A percentile compares a stretch with the other conserved stretches of the same genome.
These are phyloP conservation scores for Ptychadena robeensis DNA, from an alignment of 2,797 vertebrate species.

Conservation along the genomic window DNA sequence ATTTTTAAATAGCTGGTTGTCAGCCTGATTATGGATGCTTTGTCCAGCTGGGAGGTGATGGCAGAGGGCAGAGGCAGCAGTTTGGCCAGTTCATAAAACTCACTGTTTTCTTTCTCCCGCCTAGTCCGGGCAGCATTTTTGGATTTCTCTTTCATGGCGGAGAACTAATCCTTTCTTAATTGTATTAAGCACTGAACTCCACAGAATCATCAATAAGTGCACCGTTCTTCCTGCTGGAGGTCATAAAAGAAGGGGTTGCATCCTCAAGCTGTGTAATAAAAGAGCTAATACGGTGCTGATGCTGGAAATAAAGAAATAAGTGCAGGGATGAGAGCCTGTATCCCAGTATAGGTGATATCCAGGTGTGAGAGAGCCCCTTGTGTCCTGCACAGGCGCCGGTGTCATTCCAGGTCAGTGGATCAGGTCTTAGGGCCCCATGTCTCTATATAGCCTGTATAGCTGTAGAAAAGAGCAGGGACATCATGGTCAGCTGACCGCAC, in stretches of 20 bases:
- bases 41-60: constrained; percentile 98
- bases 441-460: not conserved
- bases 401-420: constrained; percentile 37
- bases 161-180: constrained; percentile 69
- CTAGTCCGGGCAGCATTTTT: constrained; percentile 97
- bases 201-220: constrained; percentile 73
- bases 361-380: not conserved
- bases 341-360: constrained; percentile 19
- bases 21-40: constrained; percentile 96
- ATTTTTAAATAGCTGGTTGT: constrained; percentile 97
- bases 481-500: not conserved
- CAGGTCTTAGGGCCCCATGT: not conserved
- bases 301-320: not conserved
- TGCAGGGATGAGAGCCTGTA: too few species aligned
- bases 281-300: not conserved
- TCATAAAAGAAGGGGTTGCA: not conserved
- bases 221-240: not conserved
- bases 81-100: constrained; percentile 97
- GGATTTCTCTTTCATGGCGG: constrained; percentile 96
- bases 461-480: constrained; percentile 19
- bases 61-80: constrained; percentile 94
- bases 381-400: constrained; percentile 3
- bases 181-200: constrained; percentile 69
- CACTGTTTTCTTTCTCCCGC: constrained; percentile 96
- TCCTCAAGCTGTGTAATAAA: not conserved